Conservation (phyloP, 2,113 vertebrate genomes). For the Glareola pratincola region DNA sequence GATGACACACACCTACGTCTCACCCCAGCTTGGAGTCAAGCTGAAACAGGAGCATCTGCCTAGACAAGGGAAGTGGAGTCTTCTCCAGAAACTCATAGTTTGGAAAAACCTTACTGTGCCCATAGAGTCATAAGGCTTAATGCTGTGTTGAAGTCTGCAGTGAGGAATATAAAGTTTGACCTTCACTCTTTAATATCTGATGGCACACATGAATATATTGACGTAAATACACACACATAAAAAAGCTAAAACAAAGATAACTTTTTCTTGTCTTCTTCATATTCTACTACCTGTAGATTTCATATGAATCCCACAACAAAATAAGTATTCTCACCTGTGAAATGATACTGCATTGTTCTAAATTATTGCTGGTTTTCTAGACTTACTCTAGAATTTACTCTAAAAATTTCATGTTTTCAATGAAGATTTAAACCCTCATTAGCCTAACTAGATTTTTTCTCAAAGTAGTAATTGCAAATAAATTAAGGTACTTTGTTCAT, state of each 20-base stretch:
- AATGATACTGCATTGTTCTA: background rate
- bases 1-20: fast-evolving
- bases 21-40: background rate
- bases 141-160: background rate
- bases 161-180: background rate
- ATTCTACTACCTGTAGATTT: background rate
- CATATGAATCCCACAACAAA: background rate
- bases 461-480: background rate
- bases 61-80: background rate
- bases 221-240: background rate
- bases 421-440: background rate
- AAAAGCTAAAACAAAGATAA: background rate
- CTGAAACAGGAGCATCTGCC: background rate
- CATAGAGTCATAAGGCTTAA: background rate
- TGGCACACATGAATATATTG: background rate
- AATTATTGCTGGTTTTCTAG: background rate
- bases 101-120: background rate
- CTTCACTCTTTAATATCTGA: background rate
- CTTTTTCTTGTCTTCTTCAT: background rate
- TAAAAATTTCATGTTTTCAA: background rate
- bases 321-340: background rate
- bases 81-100: background rate
- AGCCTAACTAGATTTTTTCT: background rate
- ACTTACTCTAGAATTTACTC: too few relatives aligned
- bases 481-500: background rate